Evolutionary conservation across 2,113 vertebrate species (phyloP), one percentile per base, ranked within the genome.

Genomic region (Gasterosteus nipponicus): DNA sequence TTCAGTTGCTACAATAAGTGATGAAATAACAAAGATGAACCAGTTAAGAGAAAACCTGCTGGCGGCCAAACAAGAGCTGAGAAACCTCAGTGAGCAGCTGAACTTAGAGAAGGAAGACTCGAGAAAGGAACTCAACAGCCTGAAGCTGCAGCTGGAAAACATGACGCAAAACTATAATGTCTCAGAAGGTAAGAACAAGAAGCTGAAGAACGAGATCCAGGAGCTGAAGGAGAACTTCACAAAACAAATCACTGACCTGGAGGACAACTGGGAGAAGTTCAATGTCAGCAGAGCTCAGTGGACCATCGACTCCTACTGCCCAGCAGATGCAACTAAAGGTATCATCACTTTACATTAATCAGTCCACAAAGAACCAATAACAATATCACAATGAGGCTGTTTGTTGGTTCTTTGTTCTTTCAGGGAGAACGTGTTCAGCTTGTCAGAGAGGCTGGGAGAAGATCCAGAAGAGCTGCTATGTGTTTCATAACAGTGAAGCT

Each of bases 241-340:
- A 4, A 5, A 22, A 2, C 1, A 35, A 65, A 57, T 77, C 10
- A 16, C 1, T 14, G 2, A n/a, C 0, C 3, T 59, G 35, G 4
- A 16, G 49, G 18, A 9, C 7, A 0, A 4, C 0, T 0, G 0
- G 3, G 53, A 0, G 0, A 6, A 57, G 18, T 2, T 46, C 53
- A 86, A 57, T 33, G 0, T 35, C 63, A 82, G n/a, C 42, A 60
- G 0, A 68, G 71, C 70, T 73, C 82, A 86, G 4, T 42, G 49
- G 81, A 80, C 12, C 68, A 44, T 86, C 38, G 35, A 88, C 69
- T 2, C 1, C 18, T 89, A 86, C 71, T 86, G 88, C 42, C 58
- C 69, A 1, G 2, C 26, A 15, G 0, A 26, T 33, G 0, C 33
- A 2, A 10, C 5, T 0, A 0, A 3, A 0, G 1, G 78, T 80